These are phyloP conservation scores for Nephila pilipes DNA, from an alignment of 1,140 invertebrate genomes.

Conservation along the genomic window DNA sequence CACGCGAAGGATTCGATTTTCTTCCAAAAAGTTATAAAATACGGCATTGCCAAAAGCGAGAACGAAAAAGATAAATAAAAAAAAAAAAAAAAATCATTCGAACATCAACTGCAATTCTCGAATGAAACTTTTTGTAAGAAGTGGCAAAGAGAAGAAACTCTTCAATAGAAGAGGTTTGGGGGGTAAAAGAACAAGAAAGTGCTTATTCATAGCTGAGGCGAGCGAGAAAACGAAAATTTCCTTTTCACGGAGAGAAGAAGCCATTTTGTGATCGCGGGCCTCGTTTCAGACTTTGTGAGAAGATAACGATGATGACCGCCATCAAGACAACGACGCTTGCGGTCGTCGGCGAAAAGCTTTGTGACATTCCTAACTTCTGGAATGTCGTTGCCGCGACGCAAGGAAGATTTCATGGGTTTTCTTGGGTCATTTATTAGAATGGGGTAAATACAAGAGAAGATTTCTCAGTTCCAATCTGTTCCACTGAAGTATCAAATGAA, in stretches of 20 bases:
- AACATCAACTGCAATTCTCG: too few relatives aligned
- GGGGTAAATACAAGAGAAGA: neutral
- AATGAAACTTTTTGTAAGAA: neutral
- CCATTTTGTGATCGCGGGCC: too few relatives aligned
- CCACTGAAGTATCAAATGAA: neutral
- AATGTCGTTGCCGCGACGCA: neutral
- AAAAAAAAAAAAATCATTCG: too few relatives aligned
- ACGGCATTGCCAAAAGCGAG: too few relatives aligned
- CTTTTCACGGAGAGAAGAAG: neutral
- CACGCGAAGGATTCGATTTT: neutral
- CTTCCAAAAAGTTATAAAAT: neutral
- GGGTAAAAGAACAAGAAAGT: neutral
- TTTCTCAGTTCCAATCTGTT: neutral
- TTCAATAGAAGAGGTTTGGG: neutral
- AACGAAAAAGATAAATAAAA: too few relatives aligned
- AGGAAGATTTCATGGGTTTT: neutral
- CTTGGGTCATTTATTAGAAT: neutral
- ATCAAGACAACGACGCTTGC: constrained; percentile 2
- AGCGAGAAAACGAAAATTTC: too few relatives aligned
- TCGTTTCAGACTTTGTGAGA: too few relatives aligned
- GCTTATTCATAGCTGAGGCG: neutral
- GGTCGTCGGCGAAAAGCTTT: neutral
- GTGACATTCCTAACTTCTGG: neutral
- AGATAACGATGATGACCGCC: neutral
- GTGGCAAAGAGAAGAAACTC: neutral